These are phyloP conservation scores for Stichopus horrens DNA, from an alignment of 53 echinoderm and acorn worm genomes.

Conservation along the genomic window DNA sequence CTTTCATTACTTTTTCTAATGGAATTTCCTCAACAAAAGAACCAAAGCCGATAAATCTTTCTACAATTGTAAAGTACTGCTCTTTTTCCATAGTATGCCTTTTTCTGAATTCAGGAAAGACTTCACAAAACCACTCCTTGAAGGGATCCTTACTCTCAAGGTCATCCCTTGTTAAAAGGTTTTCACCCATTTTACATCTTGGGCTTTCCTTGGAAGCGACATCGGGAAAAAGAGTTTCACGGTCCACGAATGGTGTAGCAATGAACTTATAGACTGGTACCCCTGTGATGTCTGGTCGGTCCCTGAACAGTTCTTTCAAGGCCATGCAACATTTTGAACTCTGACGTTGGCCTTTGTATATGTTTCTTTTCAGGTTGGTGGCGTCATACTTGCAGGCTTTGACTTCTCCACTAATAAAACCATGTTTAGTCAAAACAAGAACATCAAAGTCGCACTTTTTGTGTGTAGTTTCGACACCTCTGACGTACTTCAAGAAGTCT, in stretches of 20 bases:
- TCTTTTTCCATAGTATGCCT: not conserved
- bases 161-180: not conserved
- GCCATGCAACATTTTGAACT: too few relatives aligned
- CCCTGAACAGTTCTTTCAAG: conserved; percentile 18
- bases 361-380: not conserved
- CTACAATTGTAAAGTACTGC: conserved; percentile 18
- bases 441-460: not conserved
- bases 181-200: not conserved
- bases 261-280: conserved; percentile 10
- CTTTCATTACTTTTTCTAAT: not conserved
- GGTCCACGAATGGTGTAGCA: not conserved
- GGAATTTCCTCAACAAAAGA: not conserved
- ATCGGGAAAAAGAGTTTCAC: too few relatives aligned
- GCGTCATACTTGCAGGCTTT: not conserved
- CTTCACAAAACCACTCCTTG: not conserved
- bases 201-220: not conserved
- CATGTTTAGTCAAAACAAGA: not conserved
- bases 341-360: not conserved
- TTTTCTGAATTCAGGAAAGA: not conserved
- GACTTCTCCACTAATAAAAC: not conserved
- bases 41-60: conserved; percentile 28
- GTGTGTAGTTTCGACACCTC: not conserved
- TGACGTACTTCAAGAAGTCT: conserved; percentile 4
- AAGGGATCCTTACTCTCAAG: not conserved
- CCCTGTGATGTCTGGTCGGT: not conserved